These are phyloP conservation scores for Chrysopilus asiliformis DNA, from an alignment of 2,888 invertebrate species.

Conservation along the genomic window DNA sequence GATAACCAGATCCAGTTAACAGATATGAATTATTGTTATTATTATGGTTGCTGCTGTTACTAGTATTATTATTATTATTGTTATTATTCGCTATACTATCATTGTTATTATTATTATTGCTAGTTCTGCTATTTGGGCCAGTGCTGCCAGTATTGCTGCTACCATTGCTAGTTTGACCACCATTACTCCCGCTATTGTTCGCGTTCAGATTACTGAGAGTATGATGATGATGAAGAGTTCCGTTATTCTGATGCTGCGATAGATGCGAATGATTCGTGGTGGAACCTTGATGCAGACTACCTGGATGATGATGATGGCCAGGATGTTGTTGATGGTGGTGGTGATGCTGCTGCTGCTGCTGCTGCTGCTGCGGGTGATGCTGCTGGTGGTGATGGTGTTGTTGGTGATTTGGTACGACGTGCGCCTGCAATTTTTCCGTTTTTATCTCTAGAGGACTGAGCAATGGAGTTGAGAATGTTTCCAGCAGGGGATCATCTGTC, in stretches of 20 bases:
- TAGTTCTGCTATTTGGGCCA: conserved; percentile 19
- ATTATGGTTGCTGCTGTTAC: conserved; percentile 12
- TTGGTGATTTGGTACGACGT: conserved; percentile 26
- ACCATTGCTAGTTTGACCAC: conserved; percentile 22
- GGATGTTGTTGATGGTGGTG: conserved; percentile 13
- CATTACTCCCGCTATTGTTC: conserved; percentile 18
- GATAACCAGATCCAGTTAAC: conserved; percentile 19
- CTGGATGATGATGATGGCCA: conserved; percentile 11
- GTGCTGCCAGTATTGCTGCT: conserved; percentile 26
- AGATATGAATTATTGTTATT: conserved; percentile 16
- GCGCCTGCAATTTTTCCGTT: conserved; percentile 47
- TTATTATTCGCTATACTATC: conserved; percentile 10
- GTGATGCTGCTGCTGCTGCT: conserved; percentile 15
- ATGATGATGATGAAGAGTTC: conserved; percentile 15
- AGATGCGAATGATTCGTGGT: conserved; percentile 3
- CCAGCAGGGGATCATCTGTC: conserved; percentile 48
- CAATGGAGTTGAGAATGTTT: conserved; percentile 52
- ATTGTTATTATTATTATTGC: conserved; percentile 23
- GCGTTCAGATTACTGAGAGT: conserved; percentile 12
- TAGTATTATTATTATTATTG: conserved; percentile 21
- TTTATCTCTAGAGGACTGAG: conserved; percentile 70
- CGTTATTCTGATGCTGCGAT: conserved; percentile 23
- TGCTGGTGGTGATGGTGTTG: conserved; percentile 16
- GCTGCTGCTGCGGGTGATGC: conserved; percentile 16
- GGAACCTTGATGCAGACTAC: conserved; percentile 6